Evolutionary conservation across 2,888 invertebrate species (phyloP).

Genomic region (Byasa hedistus): DNA sequence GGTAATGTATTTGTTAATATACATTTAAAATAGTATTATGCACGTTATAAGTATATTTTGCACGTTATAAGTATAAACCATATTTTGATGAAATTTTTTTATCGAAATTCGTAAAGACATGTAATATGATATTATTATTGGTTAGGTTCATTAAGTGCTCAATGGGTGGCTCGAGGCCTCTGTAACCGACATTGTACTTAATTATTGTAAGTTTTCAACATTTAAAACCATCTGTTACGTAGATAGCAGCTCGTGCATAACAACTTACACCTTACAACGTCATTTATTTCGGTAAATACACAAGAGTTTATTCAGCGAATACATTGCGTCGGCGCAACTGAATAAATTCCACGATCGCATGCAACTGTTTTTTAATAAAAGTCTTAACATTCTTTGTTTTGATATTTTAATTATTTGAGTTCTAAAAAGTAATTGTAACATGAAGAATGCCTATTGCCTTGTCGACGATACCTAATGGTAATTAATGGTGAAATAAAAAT

Average conservation of each 20-base stretch:
- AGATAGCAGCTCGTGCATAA: constrained; percentile 6
- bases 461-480: too few relatives aligned
- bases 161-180: constrained; percentile 27
- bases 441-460: too few relatives aligned
- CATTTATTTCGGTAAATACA: constrained; percentile 21
- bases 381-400: constrained; percentile 6
- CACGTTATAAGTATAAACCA: neutral
- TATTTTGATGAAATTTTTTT: constrained; percentile 4
- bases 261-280: constrained; percentile 16
- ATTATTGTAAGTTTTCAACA: constrained; percentile 24
- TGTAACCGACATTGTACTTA: constrained; percentile 25
- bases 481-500: too few relatives aligned
- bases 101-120: neutral
- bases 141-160: constrained; percentile 36
- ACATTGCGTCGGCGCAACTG: constrained; percentile 13
- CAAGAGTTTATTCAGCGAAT: constrained; percentile 16
- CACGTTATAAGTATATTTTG: too few relatives aligned
- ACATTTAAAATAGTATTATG: neutral
- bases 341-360: constrained; percentile 11
- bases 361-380: constrained; percentile 6
- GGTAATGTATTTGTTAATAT: neutral
- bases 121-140: constrained; percentile 21
- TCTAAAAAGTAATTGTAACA: neutral
- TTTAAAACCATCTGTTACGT: constrained; percentile 19
- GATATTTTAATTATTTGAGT: constrained; percentile 9